phyloP scores from a whole-genome alignment of 2,888 invertebrate genomes.

The Physocephala rufipes region DNA sequence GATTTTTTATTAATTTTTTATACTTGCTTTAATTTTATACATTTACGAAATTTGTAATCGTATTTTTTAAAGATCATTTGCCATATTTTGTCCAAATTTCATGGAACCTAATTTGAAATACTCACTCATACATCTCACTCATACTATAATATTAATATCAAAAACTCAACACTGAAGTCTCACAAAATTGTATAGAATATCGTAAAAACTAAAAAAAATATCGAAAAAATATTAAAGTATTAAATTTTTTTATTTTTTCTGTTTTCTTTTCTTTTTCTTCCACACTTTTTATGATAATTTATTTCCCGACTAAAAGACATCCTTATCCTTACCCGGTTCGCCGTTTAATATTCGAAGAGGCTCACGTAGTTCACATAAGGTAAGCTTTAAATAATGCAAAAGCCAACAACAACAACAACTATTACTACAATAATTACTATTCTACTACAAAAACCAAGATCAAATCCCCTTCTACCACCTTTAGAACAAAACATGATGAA shows the following conservation, averaged over 20 bases:
- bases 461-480: constrained; percentile 36
- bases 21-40: too few species aligned
- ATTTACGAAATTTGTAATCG: too few species aligned
- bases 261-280: constrained; percentile 52
- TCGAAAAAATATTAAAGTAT: constrained; percentile 22
- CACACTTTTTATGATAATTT: constrained; percentile 49
- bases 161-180: constrained; percentile 12
- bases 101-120: neutral
- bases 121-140: constrained; percentile 22
- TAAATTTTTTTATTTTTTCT: constrained; percentile 57
- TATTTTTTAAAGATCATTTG: constrained; percentile 6
- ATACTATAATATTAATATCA: constrained; percentile 10
- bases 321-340: constrained; percentile 95
- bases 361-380: constrained; percentile 87
- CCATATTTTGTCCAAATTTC: neutral
- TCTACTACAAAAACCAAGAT: constrained; percentile 32
- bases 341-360: constrained; percentile 93
- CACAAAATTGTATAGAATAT: constrained; percentile 22
- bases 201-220: constrained; percentile 14
- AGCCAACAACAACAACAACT: constrained; percentile 6
- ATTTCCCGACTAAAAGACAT: constrained; percentile 74
- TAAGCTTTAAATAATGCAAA: constrained; percentile 53
- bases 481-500: constrained; percentile 3
- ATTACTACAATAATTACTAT: too few species aligned
- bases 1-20: too few species aligned